Conservation (phyloP, 64 coral and sea anemone genomes). For the Acropora yongei region DNA sequence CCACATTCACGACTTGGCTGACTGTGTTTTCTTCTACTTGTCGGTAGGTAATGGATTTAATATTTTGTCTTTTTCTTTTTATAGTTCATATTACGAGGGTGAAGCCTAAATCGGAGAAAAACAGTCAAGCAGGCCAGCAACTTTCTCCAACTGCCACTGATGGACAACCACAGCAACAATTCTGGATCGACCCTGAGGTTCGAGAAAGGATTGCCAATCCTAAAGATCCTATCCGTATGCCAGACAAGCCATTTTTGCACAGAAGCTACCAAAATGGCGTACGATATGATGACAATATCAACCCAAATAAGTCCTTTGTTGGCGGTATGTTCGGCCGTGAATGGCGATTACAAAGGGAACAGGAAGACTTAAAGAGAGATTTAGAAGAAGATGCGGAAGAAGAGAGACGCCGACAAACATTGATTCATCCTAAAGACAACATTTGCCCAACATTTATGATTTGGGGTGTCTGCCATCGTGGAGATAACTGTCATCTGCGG, state of each 20-base stretch:
- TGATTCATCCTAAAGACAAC: not conserved
- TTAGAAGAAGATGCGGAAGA: not conserved
- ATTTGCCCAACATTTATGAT: slow-evolving; percentile 54
- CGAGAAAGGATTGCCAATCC: slow-evolving; percentile 4
- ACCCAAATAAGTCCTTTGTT: not conserved
- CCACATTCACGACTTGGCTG: no score
- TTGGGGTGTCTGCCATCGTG: slow-evolving; percentile 35
- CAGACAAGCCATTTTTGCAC: not conserved
- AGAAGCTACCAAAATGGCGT: not conserved
- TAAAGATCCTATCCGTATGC: not conserved
- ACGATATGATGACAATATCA: not conserved
- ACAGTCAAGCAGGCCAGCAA: not conserved
- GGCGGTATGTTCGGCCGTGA: not conserved
- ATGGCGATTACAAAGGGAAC: slow-evolving; percentile 4
- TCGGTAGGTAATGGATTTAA: not conserved
- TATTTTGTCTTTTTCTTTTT: not conserved
- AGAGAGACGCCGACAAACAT: not conserved
- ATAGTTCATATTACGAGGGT: not conserved
- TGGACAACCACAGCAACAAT: not conserved
- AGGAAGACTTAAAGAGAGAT: not conserved
- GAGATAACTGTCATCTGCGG: slow-evolving; percentile 15
- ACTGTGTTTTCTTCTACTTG: no score
- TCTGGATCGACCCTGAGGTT: slow-evolving; percentile 20
- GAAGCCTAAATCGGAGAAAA: not conserved
- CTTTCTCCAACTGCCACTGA: not conserved